Evolutionary conservation across 1,140 invertebrate species (phyloP).

Genomic region (Drosophila kohkoa): DNA sequence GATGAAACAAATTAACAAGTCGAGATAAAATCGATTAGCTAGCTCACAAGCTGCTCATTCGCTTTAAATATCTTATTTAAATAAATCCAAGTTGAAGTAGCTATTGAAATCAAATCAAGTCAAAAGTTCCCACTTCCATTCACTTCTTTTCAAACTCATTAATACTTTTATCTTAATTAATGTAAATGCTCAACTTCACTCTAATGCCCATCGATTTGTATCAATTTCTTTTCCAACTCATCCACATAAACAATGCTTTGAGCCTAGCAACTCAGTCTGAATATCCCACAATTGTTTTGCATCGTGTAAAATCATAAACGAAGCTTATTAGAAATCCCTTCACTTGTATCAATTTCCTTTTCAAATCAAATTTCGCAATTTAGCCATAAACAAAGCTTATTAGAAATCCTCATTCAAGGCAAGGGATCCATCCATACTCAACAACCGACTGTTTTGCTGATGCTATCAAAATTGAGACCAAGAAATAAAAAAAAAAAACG

Average conservation of each 20-base stretch:
- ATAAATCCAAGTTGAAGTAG: too few species aligned
- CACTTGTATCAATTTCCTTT: constrained; percentile 3
- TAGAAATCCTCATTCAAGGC: neutral
- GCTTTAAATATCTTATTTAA: too few species aligned
- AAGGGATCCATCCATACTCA: neutral
- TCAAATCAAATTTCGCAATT: neutral
- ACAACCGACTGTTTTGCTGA: constrained; percentile 3
- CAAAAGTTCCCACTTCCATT: too few species aligned
- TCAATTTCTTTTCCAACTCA: neutral
- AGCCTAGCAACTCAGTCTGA: too few species aligned
- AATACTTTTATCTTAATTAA: too few species aligned
- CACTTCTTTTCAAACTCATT: too few species aligned
- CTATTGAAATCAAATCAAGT: too few species aligned
- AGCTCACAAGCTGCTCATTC: too few species aligned
- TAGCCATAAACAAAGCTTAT: neutral
- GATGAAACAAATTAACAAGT: too few species aligned
- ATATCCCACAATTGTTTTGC: too few species aligned
- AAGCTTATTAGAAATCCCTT: constrained; percentile 1
- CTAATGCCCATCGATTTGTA: neutral
- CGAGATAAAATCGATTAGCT: too few species aligned
- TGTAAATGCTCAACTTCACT: neutral
- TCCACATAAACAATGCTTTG: neutral
- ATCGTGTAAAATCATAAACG: neutral
- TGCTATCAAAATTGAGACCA: constrained; percentile 6
- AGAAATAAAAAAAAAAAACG: neutral